Evolutionary conservation across 2,888 invertebrate species (phyloP).

Genomic region (Hemistola chrysoprasaria): DNA sequence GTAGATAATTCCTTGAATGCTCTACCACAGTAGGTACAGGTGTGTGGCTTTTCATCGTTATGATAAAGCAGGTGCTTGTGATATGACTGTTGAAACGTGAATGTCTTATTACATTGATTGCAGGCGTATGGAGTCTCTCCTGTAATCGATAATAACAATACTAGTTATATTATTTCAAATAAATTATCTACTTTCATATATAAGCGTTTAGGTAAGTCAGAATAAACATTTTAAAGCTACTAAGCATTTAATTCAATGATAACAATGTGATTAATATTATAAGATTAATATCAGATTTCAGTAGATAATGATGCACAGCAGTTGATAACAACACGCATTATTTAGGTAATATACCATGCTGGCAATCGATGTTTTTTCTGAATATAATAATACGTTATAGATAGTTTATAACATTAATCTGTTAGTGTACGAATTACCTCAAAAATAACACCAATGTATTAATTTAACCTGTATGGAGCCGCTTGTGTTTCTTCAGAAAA

Average conservation of each 20-base stretch:
- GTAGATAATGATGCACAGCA: slow-evolving; percentile 14
- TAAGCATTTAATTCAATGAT: slow-evolving; percentile 10
- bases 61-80: slow-evolving; percentile 94
- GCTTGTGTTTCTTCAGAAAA: slow-evolving; percentile 93
- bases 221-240: slow-evolving; percentile 11
- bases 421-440: slow-evolving; percentile 78
- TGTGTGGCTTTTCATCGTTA: slow-evolving; percentile 91
- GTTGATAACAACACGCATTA: not conserved
- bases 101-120: slow-evolving; percentile 90
- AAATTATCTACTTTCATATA: too few species aligned
- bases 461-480: slow-evolving; percentile 89
- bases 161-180: slow-evolving; percentile 1
- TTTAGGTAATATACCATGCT: not conserved
- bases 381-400: not conserved
- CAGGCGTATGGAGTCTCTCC: slow-evolving; percentile 95
- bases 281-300: slow-evolving; percentile 1
- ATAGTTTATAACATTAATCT: slow-evolving; percentile 35
- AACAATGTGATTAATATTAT: slow-evolving; percentile 17
- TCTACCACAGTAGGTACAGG: slow-evolving; percentile 89
- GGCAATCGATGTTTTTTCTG: too few species aligned
- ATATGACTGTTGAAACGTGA: slow-evolving; percentile 95
- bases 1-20: slow-evolving; percentile 94
- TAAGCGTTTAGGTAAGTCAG: too few species aligned
- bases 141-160: slow-evolving; percentile 51
- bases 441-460: slow-evolving; percentile 66